These are phyloP conservation scores for Heterotis niloticus DNA, from an alignment of 2,113 vertebrate species.

Conservation along the genomic window DNA sequence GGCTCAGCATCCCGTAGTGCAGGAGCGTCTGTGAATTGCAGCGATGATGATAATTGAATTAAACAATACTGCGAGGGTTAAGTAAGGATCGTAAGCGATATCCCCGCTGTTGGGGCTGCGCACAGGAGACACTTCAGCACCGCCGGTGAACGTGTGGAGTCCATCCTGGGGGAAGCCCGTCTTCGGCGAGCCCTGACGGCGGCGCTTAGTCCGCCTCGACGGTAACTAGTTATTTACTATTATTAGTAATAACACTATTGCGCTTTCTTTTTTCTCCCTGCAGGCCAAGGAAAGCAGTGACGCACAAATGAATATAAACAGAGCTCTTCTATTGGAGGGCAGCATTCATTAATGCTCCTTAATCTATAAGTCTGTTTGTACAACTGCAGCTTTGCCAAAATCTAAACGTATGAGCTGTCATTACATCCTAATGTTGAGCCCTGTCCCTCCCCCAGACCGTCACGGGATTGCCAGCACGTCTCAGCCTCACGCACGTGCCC, in stretches of 20 bases:
- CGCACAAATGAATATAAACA: too few species aligned
- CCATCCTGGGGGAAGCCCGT: background rate
- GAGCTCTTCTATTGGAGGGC: too few species aligned
- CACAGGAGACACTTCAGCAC: background rate
- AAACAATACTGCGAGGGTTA: slow-evolving; percentile 19
- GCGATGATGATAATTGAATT: slow-evolving; percentile 17
- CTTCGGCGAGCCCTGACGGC: background rate
- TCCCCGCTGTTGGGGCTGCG: background rate
- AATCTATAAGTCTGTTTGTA: too few species aligned
- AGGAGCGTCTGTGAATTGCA: background rate
- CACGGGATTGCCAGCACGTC: too few species aligned
- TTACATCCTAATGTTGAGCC: too few species aligned
- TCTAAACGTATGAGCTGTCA: too few species aligned
- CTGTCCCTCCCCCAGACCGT: too few species aligned
- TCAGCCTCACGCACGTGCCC: background rate
- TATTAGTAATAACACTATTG: background rate
- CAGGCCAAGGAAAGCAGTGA: too few species aligned
- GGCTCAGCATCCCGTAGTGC: too few species aligned
- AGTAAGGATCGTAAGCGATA: slow-evolving; percentile 6
- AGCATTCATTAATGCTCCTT: too few species aligned
- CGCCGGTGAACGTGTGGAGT: background rate
- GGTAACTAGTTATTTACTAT: background rate
- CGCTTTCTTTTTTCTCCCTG: too few species aligned
- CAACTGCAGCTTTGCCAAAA: too few species aligned
- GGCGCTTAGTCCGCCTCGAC: background rate